phyloP scores from a whole-genome alignment of 2,888 invertebrate genomes.

The Dicyrtomina minuta region DNA sequence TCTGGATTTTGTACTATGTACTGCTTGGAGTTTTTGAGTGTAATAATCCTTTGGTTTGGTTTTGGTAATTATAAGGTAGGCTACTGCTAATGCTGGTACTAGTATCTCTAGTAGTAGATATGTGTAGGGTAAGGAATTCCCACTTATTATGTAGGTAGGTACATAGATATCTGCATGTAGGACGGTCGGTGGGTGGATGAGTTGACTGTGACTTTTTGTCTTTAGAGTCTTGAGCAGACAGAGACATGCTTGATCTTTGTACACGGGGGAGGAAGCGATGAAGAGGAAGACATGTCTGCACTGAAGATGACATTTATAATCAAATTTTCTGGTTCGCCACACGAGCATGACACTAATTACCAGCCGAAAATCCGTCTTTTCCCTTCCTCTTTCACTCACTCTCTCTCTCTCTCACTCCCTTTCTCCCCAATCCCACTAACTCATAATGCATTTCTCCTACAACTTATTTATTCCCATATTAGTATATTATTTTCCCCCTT shows the following conservation, averaged over 20 bases:
- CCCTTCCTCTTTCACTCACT: background rate
- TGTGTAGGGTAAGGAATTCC: background rate
- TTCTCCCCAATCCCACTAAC: background rate
- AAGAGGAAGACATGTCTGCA: constrained; percentile 35
- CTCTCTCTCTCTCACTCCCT: no score
- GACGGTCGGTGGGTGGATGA: background rate
- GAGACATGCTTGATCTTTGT: constrained; percentile 2
- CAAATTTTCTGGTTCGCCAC: constrained; percentile 48
- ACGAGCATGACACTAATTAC: constrained; percentile 48
- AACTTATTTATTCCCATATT: background rate
- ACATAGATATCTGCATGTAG: no score
- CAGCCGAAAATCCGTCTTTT: constrained; percentile 32
- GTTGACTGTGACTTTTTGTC: constrained; percentile 18
- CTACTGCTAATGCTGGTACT: background rate
- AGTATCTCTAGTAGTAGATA: background rate
- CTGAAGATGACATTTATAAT: constrained; percentile 46
- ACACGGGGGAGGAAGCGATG: constrained; percentile 15
- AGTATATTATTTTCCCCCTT: background rate
- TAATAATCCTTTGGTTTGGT: no score
- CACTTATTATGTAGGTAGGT: no score
- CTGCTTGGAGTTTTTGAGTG: no score
- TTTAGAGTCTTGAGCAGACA: background rate
- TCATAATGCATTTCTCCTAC: background rate
- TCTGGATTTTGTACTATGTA: no score
- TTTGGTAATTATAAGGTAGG: no score